Evolutionary conservation across 1,140 invertebrate genomes (phyloP).

Genomic region (Ridgeia piscesae): DNA sequence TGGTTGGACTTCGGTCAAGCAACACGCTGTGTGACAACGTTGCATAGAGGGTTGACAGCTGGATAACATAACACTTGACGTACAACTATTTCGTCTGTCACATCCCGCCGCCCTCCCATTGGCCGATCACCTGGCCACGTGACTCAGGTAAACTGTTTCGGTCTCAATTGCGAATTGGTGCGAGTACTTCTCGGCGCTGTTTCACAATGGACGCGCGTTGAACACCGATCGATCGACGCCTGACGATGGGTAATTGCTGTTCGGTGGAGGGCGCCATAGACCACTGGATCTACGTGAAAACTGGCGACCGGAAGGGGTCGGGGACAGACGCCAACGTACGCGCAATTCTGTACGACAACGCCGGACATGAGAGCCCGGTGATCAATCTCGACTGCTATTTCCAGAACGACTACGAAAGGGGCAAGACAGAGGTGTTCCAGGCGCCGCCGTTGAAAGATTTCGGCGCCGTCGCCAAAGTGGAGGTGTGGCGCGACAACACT

Average conservation of each 20-base stretch:
- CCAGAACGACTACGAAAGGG: constrained; percentile 57
- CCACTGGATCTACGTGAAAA: constrained; percentile 52
- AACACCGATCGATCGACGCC: neutral
- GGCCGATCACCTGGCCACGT: neutral
- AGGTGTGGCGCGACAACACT: constrained; percentile 56
- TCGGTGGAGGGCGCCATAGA: constrained; percentile 25
- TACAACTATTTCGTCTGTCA: neutral
- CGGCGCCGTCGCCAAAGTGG: constrained; percentile 35
- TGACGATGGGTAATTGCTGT: constrained; percentile 30
- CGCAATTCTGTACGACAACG: constrained; percentile 50
- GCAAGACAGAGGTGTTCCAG: constrained; percentile 48
- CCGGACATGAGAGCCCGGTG: constrained; percentile 40
- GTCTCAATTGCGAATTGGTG: neutral
- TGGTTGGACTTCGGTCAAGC: neutral
- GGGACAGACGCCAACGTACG: constrained; percentile 58
- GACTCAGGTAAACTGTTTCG: neutral
- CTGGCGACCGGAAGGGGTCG: constrained; percentile 55
- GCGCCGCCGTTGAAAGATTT: constrained; percentile 28
- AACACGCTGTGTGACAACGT: neutral
- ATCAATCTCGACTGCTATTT: constrained; percentile 52
- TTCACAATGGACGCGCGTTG: neutral
- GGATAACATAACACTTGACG: neutral
- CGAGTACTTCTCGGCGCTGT: neutral
- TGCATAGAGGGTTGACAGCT: neutral
- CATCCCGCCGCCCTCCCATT: neutral